phyloP scores from a whole-genome alignment of 2,113 vertebrate species.

The Chaetorhynchus papuensis region DNA sequence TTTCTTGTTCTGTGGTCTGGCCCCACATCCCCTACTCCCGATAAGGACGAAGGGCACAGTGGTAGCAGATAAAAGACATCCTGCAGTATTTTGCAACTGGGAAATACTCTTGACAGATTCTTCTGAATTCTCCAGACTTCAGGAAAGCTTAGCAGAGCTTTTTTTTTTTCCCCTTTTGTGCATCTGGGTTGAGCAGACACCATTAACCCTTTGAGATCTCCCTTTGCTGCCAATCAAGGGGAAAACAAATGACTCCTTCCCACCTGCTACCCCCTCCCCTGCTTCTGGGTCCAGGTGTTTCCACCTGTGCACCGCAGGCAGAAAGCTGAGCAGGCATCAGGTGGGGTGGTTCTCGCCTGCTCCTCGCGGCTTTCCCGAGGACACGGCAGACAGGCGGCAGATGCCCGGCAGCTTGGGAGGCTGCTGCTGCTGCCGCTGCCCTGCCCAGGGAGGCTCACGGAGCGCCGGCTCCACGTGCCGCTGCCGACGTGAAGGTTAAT shows the following conservation, averaged over 20 bases:
- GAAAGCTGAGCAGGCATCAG: background rate
- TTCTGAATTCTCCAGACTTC: background rate
- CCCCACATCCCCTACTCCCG: background rate
- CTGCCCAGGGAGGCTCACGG: fast-evolving
- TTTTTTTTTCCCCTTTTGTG: background rate
- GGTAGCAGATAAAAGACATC: background rate
- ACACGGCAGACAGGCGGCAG: background rate
- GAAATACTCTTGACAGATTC: background rate
- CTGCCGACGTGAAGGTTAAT: background rate
- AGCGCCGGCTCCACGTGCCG: background rate
- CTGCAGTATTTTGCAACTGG: background rate
- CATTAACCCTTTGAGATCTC: background rate
- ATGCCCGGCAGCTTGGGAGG: background rate
- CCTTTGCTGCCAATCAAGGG: background rate
- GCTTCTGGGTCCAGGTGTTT: background rate
- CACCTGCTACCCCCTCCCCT: background rate
- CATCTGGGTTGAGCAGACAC: background rate
- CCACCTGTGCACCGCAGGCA: fast-evolving
- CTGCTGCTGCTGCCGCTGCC: background rate
- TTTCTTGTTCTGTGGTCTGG: background rate
- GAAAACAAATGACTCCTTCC: background rate
- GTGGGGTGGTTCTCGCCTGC: background rate
- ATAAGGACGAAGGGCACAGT: background rate
- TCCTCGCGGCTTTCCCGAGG: background rate
- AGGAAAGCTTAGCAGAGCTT: background rate